Conservation (phyloP, 2,888 invertebrate genomes). For the Poecilus cupreus region DNA sequence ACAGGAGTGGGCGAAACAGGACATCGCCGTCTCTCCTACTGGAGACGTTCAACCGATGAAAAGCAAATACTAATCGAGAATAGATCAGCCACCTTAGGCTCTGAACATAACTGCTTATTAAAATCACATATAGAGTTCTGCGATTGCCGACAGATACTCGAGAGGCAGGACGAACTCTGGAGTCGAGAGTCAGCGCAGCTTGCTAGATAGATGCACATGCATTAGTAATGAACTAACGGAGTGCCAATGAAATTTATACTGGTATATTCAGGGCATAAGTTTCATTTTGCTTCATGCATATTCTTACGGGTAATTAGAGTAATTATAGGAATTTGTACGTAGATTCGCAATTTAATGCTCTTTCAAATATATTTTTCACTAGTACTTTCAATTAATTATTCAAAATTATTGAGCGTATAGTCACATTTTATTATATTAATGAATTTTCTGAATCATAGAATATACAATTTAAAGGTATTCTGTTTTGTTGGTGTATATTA, state of each 20-base stretch:
- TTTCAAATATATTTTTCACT: neutral
- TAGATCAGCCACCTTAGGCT: slow-evolving; percentile 46
- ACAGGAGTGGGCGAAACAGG: slow-evolving; percentile 22
- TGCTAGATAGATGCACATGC: slow-evolving; percentile 2
- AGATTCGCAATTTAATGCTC: neutral
- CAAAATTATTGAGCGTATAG: neutral
- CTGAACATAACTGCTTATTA: slow-evolving; percentile 52
- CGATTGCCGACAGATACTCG: slow-evolving; percentile 21
- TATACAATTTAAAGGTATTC: too few species aligned
- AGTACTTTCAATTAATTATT: neutral
- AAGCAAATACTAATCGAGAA: slow-evolving; percentile 54
- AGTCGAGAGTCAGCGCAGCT: too few species aligned
- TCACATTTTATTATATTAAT: too few species aligned
- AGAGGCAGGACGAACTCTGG: neutral
- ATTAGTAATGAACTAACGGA: slow-evolving; percentile 27
- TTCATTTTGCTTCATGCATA: slow-evolving; percentile 22
- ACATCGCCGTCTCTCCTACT: neutral
- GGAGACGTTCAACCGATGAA: slow-evolving; percentile 41
- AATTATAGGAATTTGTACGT: slow-evolving; percentile 15
- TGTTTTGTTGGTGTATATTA: too few species aligned
- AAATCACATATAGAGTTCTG: slow-evolving; percentile 49
- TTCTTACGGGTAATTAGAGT: neutral
- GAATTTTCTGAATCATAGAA: too few species aligned
- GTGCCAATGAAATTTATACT: slow-evolving; percentile 29
- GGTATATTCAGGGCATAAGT: slow-evolving; percentile 10